phyloP scores from a whole-genome alignment of 2,888 invertebrate species.

The Chironomus tentans region DNA sequence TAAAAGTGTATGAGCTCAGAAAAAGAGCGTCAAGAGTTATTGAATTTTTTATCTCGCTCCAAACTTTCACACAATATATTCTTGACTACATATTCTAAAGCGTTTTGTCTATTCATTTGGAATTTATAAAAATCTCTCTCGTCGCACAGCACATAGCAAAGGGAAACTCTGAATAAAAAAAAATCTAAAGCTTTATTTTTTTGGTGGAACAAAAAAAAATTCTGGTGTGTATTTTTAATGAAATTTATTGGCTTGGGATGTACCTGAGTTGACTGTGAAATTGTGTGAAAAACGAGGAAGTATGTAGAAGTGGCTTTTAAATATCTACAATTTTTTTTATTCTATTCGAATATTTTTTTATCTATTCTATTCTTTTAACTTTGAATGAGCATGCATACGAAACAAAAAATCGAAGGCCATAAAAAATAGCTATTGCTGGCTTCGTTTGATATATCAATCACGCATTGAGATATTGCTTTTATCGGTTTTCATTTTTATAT shows the following conservation, averaged over 20 bases:
- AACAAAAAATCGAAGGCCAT: too few relatives aligned
- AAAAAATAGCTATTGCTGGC: too few relatives aligned
- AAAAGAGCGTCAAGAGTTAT: too few relatives aligned
- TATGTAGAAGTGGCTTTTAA: neutral
- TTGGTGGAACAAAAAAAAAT: neutral
- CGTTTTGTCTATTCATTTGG: neutral
- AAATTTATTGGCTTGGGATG: slow-evolving; percentile 18
- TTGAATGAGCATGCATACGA: neutral
- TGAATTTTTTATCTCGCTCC: neutral
- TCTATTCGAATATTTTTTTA: neutral
- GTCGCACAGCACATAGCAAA: too few relatives aligned
- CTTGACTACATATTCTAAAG: neutral
- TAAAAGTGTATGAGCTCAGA: too few relatives aligned
- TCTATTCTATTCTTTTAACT: neutral
- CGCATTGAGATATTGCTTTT: too few relatives aligned
- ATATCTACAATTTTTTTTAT: neutral
- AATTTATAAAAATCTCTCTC: neutral
- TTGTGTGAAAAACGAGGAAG: neutral
- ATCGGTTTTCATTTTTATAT: too few relatives aligned
- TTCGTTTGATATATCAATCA: too few relatives aligned
- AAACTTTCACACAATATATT: neutral
- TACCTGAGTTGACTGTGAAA: slow-evolving; percentile 4
- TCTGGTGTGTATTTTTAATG: slow-evolving; percentile 4
- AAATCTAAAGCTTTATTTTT: too few relatives aligned
- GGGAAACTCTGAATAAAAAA: too few relatives aligned